Evolutionary conservation across 2,113 vertebrate species (phyloP).

Genomic region (Psilopsiagon aymara): DNA sequence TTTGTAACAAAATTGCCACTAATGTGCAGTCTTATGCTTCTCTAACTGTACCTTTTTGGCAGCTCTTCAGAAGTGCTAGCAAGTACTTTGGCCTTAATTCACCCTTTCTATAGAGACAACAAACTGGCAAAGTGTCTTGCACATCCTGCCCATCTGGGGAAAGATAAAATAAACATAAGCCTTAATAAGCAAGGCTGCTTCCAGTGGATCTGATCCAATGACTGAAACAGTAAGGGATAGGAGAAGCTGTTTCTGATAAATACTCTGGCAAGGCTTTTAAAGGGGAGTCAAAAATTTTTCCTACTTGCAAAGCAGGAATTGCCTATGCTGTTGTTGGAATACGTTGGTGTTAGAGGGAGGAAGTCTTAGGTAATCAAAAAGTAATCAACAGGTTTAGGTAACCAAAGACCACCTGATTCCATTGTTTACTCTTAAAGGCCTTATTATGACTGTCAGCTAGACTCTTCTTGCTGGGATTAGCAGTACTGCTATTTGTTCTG

Average conservation of each 20-base stretch:
- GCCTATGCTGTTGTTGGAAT: fast-evolving
- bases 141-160: not conserved
- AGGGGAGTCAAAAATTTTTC: not conserved
- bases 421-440: not conserved
- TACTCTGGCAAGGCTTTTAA: not conserved
- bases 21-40: not conserved
- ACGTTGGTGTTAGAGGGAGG: not conserved
- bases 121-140: not conserved
- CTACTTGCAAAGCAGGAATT: not conserved
- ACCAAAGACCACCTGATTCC: not conserved
- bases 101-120: not conserved
- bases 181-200: not conserved
- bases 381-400: not conserved
- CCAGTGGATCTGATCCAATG: not conserved
- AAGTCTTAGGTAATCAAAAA: not conserved
- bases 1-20: not conserved
- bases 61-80: not conserved
- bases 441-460: not conserved
- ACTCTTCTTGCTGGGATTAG: not conserved
- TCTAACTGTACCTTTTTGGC: not conserved
- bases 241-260: not conserved
- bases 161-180: not conserved
- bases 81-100: not conserved
- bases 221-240: not conserved
- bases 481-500: not conserved